Base-by-base conservation (phyloP, 1,140 invertebrate species). In the Acromyrmex echinatior region DNA sequence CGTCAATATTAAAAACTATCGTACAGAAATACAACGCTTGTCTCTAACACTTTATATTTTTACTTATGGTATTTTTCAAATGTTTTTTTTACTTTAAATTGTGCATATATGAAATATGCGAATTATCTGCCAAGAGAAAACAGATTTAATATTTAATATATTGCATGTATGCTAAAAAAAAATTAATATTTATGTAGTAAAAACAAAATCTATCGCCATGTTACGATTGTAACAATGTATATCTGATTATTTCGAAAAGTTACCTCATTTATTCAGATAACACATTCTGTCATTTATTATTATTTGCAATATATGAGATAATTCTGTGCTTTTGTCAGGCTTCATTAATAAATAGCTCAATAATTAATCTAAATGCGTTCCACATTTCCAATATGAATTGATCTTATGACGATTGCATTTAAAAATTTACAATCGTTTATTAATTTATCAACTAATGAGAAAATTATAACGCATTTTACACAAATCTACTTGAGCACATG, bases 351-450 rank as follows among this genome's bases (percentile, higher is more conserved):
- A 70, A 71, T 39, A 28, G 2, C 65, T 71, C 31, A 71, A 70
- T 81, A 53, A 81, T 71, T 81, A 70, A 71, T 81, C 78, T 81
- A 71, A 80, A 81, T 81, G 12, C 31, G 28, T 70, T 39, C 5
- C 63, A 28, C 9, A 25, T 35, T 35, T 35, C 18, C 60, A 31
- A 66, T 10, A 14, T 49, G 25, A 79, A 79, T 49, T 79, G 60
- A 53, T 35, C 62, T 66, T 53, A 16, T 31, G 14, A 49, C 16
- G 21, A 31, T 45, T 18, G n/a, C 16, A 16, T 65, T 70, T 6
- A 28, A 78, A 51, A 66, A n/a, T 49, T 51, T 66, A 63, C n/a
- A 31, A 25, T 45, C 39, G 28, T 45, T 65, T 21, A 66, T 79
- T 66, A 79, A 51, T 35, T 66, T 39, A 65, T 25, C 21, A 21